Evolutionary conservation across 2,888 invertebrate species (phyloP), one percentile per base, ranked within the genome.

Genomic region (Leucoma salicis): DNA sequence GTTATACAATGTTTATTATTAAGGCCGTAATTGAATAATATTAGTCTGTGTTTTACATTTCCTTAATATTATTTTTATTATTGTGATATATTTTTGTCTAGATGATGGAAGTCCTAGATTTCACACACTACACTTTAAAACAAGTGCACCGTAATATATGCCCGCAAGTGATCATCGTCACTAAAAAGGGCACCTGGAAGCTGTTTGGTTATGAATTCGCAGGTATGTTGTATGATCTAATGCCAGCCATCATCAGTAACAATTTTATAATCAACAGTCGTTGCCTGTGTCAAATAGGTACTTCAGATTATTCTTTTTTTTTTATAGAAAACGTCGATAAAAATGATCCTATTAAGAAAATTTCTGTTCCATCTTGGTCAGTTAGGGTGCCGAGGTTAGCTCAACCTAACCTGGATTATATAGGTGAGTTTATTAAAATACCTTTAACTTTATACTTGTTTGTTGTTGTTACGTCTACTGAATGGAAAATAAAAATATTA

Each of bases 101-200:
- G 98, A 94, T 99, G 63, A 96, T 97, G 40, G 99, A 99, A 76
- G 99, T 97, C 5, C 91, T 99, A 53, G 93, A 96, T 53, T 98
- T 95, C 84, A 91, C 99, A 53, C 99, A 99, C 89, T 95, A 96
- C 87, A 94, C 94, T 25, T 93, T 94, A 58, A 95, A 95, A 82
- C 93, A 96, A 68, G 92, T 99, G 53, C 99, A 99, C 81, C 94
- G 97, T 67, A 99, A 99, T 88, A 94, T 99, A 31, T 98, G 96
- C 76, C 99, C 99, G 1, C 94, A 95, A 59, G 96, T 96, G 62
- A 95, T 99, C 63, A 92, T 98, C 62, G 94, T 99, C 53, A 97
- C 97, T 37, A 96, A 95, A 78, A 93, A 94, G 43, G 97, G 98
- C 53, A 96, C 97, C 29, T 99, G 99, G 99, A 99, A 99, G 81